phyloP scores from a whole-genome alignment of 1,140 invertebrate species.

The Trachymyrmex cornetzi region DNA sequence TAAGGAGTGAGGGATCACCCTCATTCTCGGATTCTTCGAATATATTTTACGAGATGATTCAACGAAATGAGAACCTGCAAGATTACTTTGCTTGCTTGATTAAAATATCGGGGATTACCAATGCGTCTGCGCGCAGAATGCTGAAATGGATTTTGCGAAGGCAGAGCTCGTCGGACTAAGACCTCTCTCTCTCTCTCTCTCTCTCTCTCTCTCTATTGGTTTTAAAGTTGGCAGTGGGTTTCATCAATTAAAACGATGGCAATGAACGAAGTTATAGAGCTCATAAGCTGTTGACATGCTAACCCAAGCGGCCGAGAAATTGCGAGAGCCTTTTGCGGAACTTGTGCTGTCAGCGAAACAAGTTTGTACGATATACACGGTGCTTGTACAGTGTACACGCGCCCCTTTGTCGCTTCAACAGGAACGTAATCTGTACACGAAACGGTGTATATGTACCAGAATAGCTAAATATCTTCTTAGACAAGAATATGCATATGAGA shows the following conservation, averaged over 20 bases:
- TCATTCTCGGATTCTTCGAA: slow-evolving; percentile 4
- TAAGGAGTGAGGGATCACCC: slow-evolving; percentile 24
- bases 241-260: slow-evolving; percentile 26
- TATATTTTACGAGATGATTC: slow-evolving; percentile 61
- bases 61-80: slow-evolving; percentile 52
- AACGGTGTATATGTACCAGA: not conserved
- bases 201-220: not conserved
- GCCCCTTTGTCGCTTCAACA: not conserved
- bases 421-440: not conserved
- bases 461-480: not conserved
- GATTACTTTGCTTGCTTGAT: slow-evolving; percentile 69
- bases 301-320: slow-evolving; percentile 18
- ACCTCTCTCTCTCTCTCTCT: not conserved
- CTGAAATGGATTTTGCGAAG: slow-evolving; percentile 10
- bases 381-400: not conserved
- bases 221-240: not conserved
- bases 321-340: not conserved
- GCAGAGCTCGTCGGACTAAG: not conserved
- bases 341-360: not conserved
- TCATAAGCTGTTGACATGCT: slow-evolving; percentile 20
- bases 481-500: not conserved
- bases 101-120: slow-evolving; percentile 67
- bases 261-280: slow-evolving; percentile 2
- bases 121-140: not conserved
- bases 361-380: not conserved